phyloP scores from a whole-genome alignment of 2,797 vertebrate species.

The Cercopithecus petaurista region DNA sequence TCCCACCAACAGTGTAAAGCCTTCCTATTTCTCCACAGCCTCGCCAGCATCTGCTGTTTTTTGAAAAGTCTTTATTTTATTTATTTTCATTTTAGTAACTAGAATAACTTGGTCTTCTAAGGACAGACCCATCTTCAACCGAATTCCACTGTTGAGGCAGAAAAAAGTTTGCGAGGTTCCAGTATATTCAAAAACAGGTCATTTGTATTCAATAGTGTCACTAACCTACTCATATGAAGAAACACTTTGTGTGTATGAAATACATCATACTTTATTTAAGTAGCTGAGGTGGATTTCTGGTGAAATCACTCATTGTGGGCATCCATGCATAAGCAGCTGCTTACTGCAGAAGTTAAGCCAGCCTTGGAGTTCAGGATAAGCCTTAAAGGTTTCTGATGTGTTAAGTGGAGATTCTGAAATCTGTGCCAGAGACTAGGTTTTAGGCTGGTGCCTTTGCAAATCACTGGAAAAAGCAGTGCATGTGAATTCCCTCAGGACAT shows the following conservation, averaged over 20 bases:
- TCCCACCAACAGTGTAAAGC: not conserved
- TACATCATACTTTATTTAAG: not conserved
- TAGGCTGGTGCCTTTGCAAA: not conserved
- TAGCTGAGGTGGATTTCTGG: not conserved
- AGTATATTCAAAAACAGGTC: not conserved
- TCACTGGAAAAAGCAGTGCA: not conserved
- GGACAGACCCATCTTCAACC: not conserved
- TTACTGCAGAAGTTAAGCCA: not conserved
- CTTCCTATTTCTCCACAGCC: not conserved
- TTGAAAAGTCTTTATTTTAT: not conserved
- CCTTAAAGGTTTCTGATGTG: not conserved
- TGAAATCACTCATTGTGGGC: not conserved
- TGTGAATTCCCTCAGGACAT: not conserved
- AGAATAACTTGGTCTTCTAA: not conserved
- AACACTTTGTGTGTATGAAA: not conserved
- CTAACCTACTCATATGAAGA: not conserved
- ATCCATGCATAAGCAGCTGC: not conserved
- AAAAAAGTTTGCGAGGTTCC: not conserved
- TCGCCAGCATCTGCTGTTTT: not conserved
- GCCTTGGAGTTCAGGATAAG: not conserved
- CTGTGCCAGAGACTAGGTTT: not conserved
- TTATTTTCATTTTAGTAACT: not conserved
- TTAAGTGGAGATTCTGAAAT: not conserved
- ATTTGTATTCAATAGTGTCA: not conserved
- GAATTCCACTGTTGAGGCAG: conserved; percentile 11